Base-by-base conservation (phyloP, 2,113 vertebrate species). In the Sylvia atricapilla region DNA sequence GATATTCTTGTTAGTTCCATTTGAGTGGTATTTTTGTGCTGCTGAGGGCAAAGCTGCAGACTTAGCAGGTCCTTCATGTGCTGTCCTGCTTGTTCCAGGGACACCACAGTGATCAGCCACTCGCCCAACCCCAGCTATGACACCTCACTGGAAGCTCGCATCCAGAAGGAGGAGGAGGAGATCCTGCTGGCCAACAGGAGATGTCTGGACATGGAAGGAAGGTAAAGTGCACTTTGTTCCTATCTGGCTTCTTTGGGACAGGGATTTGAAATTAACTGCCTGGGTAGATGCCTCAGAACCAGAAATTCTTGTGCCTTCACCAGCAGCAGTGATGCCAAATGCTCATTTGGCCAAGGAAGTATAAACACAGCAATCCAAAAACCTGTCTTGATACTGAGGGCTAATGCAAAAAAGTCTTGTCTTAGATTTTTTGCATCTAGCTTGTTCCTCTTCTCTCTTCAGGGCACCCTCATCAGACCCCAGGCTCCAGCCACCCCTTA, bases 161-260 rank as follows among this genome's bases (percentile, higher is more conserved):
- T 99, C 85, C 99, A 99, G 97, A 99, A 99, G 93, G 99, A 99
- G 84, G 99, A 99, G 64, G 99, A 99, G 91, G 99, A 99, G 97
- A 99, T 99, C 91, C 96, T 99, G 62, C 98, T 99, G 98, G 99
- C 99, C 73, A 99, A 99, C 94, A 98, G 99, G 33, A 98, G 99
- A 69, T 99, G 99, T 90, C 98, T 99, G 9, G 99, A 99, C 96
- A 99, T 99, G 99, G 99, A 99, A 93, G 99, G 99, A 98, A 99
- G 99, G 99, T 99, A 94, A 96, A 90, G 44, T 30, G 41, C 58
- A 43, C 23, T 77, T 83, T 60, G n/a, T 59, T 52, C 33, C 49
- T 74, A 28, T 67, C 63, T 70, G 70, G 11, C 62, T 91, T 84
- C 70, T 84, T 60, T 37, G 64, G 30, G 53, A 63, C 25, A 15